Evolutionary conservation across 92 coral and sea anemone genomes (phyloP).

Genomic region (Zoanthus sociatus): DNA sequence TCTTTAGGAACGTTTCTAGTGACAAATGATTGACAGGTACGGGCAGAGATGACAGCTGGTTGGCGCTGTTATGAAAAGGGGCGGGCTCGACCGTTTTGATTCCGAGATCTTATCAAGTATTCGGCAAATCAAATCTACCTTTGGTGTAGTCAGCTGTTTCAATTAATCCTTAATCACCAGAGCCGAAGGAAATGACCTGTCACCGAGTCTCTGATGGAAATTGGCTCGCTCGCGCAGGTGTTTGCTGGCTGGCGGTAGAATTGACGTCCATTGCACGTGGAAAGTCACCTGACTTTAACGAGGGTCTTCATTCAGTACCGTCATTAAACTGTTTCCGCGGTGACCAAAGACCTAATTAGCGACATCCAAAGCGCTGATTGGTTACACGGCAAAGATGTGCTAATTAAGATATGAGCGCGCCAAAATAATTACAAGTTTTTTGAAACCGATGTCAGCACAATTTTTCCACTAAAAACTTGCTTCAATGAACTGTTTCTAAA

Average conservation of each 20-base stretch:
- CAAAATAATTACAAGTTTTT: slow-evolving; percentile 78
- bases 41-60: slow-evolving; percentile 88
- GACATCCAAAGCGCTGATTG: slow-evolving; percentile 64
- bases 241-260: slow-evolving; percentile 79
- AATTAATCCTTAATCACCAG: slow-evolving; percentile 99
- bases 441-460: slow-evolving; percentile 34
- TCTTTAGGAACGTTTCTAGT: slow-evolving; percentile 94
- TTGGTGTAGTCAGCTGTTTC: slow-evolving; percentile 98
- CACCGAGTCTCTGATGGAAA: slow-evolving; percentile 93
- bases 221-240: slow-evolving; percentile 97
- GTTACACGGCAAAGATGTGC: slow-evolving; percentile 77
- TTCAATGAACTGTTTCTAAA: slow-evolving; percentile 7
- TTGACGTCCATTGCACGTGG: slow-evolving; percentile 94
- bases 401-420: slow-evolving; percentile 86
- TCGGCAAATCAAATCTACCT: slow-evolving; percentile 94
- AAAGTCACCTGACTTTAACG: slow-evolving; percentile 72
- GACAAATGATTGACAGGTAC: slow-evolving; percentile 74
- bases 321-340: slow-evolving; percentile 81
- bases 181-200: slow-evolving; percentile 99
- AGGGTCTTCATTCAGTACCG: slow-evolving; percentile 81
- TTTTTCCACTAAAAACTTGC: slow-evolving; percentile 40
- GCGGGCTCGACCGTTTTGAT: slow-evolving; percentile 98
- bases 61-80: slow-evolving; percentile 91
- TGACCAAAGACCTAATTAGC: slow-evolving; percentile 84
- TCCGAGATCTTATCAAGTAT: slow-evolving; percentile 95